These are phyloP conservation scores for Amiota mariae DNA, from an alignment of 2,888 invertebrate genomes.

Conservation along the genomic window DNA sequence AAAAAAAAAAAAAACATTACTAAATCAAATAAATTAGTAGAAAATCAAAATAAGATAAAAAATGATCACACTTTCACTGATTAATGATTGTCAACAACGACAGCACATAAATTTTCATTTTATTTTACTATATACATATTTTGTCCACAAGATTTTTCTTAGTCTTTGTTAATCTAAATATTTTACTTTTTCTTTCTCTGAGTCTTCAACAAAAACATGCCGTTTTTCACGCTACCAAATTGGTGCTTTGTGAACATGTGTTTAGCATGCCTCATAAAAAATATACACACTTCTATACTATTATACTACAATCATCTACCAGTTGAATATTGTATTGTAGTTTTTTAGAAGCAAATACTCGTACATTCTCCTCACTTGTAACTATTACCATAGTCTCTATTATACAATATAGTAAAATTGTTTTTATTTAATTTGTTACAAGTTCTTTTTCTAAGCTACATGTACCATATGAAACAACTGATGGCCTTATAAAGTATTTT, in stretches of 20 bases:
- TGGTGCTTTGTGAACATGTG: constrained; percentile 4
- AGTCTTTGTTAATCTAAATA: not conserved
- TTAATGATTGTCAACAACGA: constrained; percentile 48
- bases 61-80: constrained; percentile 44
- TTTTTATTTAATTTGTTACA: constrained; percentile 13
- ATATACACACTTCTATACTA: not conserved
- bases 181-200: constrained; percentile 9
- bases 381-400: not conserved
- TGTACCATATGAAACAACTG: constrained; percentile 54
- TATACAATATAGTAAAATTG: not conserved
- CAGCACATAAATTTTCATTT: constrained; percentile 45
- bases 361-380: not conserved
- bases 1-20: constrained; percentile 36
- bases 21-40: constrained; percentile 39
- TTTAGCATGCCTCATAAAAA: constrained; percentile 8
- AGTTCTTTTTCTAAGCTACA: constrained; percentile 45
- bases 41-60: constrained; percentile 24
- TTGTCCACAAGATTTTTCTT: constrained; percentile 18
- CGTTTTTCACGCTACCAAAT: too few species aligned
- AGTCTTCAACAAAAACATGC: not conserved
- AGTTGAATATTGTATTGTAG: not conserved
- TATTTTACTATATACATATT: not conserved
- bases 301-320: too few species aligned
- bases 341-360: not conserved
- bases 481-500: constrained; percentile 36